These are phyloP conservation scores for Melanotaenia parkinsoni DNA, from an alignment of 2,797 vertebrate species.

Conservation along the genomic window DNA sequence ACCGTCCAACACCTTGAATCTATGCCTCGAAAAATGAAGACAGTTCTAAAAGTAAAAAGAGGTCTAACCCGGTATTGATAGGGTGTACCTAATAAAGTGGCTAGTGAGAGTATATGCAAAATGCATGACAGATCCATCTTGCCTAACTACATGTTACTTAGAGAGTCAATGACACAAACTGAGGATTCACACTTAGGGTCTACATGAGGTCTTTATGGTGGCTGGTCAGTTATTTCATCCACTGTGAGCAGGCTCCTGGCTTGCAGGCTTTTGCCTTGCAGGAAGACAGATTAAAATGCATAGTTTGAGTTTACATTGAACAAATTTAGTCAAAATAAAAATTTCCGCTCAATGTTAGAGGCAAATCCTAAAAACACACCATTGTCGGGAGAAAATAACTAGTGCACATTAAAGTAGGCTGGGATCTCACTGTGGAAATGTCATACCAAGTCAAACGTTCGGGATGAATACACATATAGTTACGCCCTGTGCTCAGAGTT, in stretches of 20 bases:
- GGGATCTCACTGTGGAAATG: slow-evolving; percentile 5
- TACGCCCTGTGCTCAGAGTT: neutral
- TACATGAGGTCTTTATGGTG: neutral
- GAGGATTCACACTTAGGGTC: neutral
- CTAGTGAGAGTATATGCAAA: neutral
- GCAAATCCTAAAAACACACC: neutral
- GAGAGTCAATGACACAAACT: neutral
- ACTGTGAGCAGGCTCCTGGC: neutral
- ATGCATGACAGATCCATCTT: neutral
- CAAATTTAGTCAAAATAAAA: neutral
- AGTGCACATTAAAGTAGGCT: neutral
- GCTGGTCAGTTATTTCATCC: neutral
- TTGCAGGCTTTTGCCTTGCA: neutral
- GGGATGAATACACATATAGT: neutral
- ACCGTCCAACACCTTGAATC: too few species aligned
- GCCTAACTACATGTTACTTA: slow-evolving; percentile 1
- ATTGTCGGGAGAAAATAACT: neutral
- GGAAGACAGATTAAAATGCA: neutral
- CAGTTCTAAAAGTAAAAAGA: too few species aligned
- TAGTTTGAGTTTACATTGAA: neutral
- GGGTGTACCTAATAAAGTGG: too few species aligned
- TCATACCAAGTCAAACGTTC: neutral
- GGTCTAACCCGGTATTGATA: too few species aligned
- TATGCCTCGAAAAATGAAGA: too few species aligned
- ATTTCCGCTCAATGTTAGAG: neutral